phyloP scores from a whole-genome alignment of 2,888 invertebrate species.

The Caenorhabditis japonica region DNA sequence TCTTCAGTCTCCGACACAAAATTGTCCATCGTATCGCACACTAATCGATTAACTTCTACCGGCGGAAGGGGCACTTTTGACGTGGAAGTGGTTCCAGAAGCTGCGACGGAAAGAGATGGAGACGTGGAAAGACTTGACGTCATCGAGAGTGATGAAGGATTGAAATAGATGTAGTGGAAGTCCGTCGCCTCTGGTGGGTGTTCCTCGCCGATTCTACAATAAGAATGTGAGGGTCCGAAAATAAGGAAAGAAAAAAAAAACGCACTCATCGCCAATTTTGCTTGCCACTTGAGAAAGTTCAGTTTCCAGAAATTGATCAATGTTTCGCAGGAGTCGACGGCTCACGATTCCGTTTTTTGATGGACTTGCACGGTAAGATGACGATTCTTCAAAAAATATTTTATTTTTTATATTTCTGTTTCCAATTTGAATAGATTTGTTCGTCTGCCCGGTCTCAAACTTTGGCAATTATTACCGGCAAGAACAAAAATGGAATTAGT shows the following conservation, averaged over 20 bases:
- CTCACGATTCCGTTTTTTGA: conserved; percentile 44
- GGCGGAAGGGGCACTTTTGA: conserved; percentile 53
- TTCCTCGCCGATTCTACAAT: conserved; percentile 31
- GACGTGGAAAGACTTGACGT: conserved; percentile 63
- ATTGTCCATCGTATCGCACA: conserved; percentile 68
- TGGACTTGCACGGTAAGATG: conserved; percentile 9
- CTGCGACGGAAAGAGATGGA: conserved; percentile 22
- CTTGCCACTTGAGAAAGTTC: conserved; percentile 60
- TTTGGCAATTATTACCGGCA: too few relatives aligned
- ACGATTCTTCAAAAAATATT: conserved; percentile 5
- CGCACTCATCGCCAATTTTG: conserved; percentile 63
- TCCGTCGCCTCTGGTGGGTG: conserved; percentile 49
- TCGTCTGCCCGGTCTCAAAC: too few relatives aligned
- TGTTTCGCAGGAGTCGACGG: conserved; percentile 59
- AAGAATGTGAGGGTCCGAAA: too few relatives aligned
- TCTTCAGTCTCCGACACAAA: conserved; percentile 65
- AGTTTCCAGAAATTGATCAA: conserved; percentile 69
- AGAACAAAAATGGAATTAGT: too few relatives aligned
- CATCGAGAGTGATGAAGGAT: conserved; percentile 71
- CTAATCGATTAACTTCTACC: conserved; percentile 61
- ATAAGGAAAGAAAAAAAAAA: neutral
- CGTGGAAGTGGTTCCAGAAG: conserved; percentile 24
- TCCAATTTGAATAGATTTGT: too few relatives aligned
- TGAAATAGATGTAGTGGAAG: conserved; percentile 76
- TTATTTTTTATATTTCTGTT: too few relatives aligned